Conservation (phyloP, 1,140 invertebrate species). For the Telenomus remus region DNA sequence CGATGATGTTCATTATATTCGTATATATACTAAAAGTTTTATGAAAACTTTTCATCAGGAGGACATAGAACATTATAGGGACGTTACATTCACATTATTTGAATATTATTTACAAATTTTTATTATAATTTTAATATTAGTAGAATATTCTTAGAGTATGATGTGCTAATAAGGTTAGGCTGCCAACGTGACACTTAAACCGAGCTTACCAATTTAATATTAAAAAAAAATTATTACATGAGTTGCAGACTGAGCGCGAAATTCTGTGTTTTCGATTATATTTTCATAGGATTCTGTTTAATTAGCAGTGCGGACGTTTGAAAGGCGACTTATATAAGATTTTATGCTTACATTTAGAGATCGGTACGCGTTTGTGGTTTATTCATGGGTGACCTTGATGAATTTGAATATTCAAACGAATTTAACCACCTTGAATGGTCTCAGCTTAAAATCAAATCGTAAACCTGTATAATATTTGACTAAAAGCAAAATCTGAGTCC, state of each 20-base stretch:
- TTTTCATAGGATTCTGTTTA: constrained; percentile 43
- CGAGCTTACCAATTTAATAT: constrained; percentile 34
- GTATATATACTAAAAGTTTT: too few relatives aligned
- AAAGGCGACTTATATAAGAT: constrained; percentile 5
- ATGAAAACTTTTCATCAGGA: too few relatives aligned
- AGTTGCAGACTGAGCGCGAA: not conserved
- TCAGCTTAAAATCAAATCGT: constrained; percentile 5
- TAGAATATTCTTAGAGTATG: too few relatives aligned
- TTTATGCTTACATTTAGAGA: constrained; percentile 53
- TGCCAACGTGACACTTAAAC: constrained; percentile 46
- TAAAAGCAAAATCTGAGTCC: constrained; percentile 34
- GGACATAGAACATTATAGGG: too few relatives aligned
- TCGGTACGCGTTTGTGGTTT: constrained; percentile 58
- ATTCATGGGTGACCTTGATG: constrained; percentile 25
- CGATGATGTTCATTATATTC: too few relatives aligned
- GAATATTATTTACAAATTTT: too few relatives aligned
- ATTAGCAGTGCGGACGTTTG: constrained; percentile 35
- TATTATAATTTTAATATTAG: too few relatives aligned
- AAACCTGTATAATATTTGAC: constrained; percentile 9
- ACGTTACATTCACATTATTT: too few relatives aligned
- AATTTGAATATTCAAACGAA: constrained; percentile 8
- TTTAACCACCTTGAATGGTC: constrained; percentile 6
- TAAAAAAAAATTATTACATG: not conserved
- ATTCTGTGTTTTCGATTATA: constrained; percentile 16
- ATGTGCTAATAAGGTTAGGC: constrained; percentile 27